These are phyloP conservation scores for Philereme transversata DNA, from an alignment of 2,888 invertebrate species.

Conservation along the genomic window DNA sequence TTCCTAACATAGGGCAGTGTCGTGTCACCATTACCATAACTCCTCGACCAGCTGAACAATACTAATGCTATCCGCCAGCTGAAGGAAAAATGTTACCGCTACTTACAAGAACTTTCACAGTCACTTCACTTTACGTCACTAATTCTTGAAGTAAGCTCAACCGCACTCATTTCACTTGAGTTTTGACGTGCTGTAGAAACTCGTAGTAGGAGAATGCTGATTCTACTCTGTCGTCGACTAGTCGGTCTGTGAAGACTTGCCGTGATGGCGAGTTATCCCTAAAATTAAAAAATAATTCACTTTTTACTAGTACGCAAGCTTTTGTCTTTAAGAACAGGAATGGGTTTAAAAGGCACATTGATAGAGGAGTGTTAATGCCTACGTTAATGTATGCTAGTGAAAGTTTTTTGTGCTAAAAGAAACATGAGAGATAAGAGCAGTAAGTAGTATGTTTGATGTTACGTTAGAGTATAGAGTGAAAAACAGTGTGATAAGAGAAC, in stretches of 20 bases:
- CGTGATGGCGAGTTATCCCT: slow-evolving; percentile 96
- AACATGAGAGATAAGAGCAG: no score
- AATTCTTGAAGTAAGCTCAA: background rate
- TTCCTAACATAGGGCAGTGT: slow-evolving; percentile 27
- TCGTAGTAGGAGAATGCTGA: slow-evolving; percentile 98
- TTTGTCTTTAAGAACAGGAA: no score
- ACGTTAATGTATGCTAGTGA: no score
- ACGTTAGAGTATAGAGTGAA: no score
- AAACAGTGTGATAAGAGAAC: background rate
- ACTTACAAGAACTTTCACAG: slow-evolving; percentile 36
- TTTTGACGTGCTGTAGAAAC: slow-evolving; percentile 97
- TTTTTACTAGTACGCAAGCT: no score
- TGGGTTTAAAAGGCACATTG: no score
- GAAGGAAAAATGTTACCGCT: no score
- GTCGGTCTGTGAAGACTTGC: slow-evolving; percentile 91
- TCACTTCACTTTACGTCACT: slow-evolving; percentile 40
- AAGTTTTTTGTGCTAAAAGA: no score
- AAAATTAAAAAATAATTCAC: slow-evolving; percentile 43
- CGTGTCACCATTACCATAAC: slow-evolving; percentile 12
- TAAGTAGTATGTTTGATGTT: no score
- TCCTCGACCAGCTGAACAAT: no score
- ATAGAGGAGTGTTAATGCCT: no score
- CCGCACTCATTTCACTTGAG: slow-evolving; percentile 90
- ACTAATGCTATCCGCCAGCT: no score
- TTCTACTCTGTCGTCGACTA: slow-evolving; percentile 97